A percentile compares a stretch with the other conserved stretches of the same genome.
These are phyloP conservation scores for Hippoglossus stenolepis DNA, from an alignment of 2,113 vertebrate species.

Conservation along the genomic window DNA sequence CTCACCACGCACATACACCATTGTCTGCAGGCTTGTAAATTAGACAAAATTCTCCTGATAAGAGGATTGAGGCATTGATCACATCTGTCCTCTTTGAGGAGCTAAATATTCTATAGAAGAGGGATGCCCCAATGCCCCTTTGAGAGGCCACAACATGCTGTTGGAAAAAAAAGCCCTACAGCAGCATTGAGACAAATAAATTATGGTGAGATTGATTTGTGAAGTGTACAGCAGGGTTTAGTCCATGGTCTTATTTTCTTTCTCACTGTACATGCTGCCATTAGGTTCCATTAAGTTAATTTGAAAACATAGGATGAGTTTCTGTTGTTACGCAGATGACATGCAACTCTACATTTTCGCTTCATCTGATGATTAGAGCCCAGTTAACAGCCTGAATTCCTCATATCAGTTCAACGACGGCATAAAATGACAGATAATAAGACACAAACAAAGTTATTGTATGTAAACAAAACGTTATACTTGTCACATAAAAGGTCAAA, in stretches of 20 bases:
- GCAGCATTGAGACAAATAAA: constrained; percentile 22
- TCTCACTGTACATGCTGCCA: not conserved
- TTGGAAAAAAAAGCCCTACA: constrained; percentile 9
- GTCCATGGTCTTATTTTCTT: not conserved
- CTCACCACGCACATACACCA: constrained; percentile 33
- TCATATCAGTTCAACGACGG: not conserved
- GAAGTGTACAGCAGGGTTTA: constrained; percentile 14
- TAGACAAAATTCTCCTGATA: constrained; percentile 67
- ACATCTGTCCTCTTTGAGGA: constrained; percentile 61
- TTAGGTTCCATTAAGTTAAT: not conserved
- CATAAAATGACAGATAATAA: not conserved
- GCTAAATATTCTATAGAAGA: constrained; percentile 32
- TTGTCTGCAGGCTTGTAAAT: constrained; percentile 59
- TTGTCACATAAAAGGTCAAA: not conserved
- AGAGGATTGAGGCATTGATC: constrained; percentile 75
- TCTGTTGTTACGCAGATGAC: not conserved
- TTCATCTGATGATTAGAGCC: constrained; percentile 3
- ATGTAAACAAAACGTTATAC: not conserved
- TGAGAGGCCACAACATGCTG: constrained; percentile 26
- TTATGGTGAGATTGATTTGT: constrained; percentile 23
- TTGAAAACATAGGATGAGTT: not conserved
- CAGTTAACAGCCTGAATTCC: not conserved
- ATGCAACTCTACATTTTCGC: not conserved
- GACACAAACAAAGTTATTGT: not conserved
- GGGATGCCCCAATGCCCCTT: constrained; percentile 35